A percentile compares a stretch with the other conserved stretches of the same genome.
Conservation (phyloP, 1,140 invertebrate species). For the Periplaneta americana region DNA sequence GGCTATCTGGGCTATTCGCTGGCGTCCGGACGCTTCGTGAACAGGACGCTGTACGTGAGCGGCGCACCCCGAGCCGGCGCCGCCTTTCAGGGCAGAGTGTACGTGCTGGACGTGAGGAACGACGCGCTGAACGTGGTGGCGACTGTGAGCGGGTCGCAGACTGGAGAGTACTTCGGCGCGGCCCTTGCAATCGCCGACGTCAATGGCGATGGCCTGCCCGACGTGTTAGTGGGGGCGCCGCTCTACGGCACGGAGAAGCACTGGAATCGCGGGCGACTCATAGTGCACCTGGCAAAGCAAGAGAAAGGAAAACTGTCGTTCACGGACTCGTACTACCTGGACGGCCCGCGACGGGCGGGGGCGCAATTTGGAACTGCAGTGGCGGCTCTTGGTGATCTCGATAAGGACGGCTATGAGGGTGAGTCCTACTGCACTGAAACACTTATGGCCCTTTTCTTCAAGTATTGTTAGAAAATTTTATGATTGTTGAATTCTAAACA, state of each 20-base stretch:
- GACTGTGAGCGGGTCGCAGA: slow-evolving; percentile 69
- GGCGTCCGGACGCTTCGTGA: not conserved
- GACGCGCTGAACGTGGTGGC: too few relatives aligned
- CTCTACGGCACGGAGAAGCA: slow-evolving; percentile 82
- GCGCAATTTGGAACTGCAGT: slow-evolving; percentile 1
- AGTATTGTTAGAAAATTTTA: too few relatives aligned
- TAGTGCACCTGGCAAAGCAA: not conserved
- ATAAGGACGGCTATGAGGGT: slow-evolving; percentile 6
- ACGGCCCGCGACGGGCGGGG: not conserved
- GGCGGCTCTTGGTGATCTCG: not conserved
- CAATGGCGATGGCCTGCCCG: slow-evolving; percentile 87
- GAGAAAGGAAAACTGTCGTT: not conserved
- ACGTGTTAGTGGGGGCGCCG: slow-evolving; percentile 91
- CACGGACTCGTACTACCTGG: not conserved
- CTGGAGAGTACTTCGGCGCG: slow-evolving; percentile 96
- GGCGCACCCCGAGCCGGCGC: not conserved
- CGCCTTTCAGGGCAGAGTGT: not conserved
- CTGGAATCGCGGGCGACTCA: not conserved
- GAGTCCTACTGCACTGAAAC: not conserved
- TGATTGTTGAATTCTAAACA: too few relatives aligned
- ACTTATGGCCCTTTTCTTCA: too few relatives aligned
- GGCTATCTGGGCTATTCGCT: not conserved
- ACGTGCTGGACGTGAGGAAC: too few relatives aligned
- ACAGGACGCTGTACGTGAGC: not conserved
- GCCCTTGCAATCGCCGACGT: slow-evolving; percentile 81